A percentile compares a stretch with the other conserved stretches of the same genome.
Evolutionary conservation across 2,113 vertebrate genomes (phyloP).

Genomic region (Marcusenius ussheri): DNA sequence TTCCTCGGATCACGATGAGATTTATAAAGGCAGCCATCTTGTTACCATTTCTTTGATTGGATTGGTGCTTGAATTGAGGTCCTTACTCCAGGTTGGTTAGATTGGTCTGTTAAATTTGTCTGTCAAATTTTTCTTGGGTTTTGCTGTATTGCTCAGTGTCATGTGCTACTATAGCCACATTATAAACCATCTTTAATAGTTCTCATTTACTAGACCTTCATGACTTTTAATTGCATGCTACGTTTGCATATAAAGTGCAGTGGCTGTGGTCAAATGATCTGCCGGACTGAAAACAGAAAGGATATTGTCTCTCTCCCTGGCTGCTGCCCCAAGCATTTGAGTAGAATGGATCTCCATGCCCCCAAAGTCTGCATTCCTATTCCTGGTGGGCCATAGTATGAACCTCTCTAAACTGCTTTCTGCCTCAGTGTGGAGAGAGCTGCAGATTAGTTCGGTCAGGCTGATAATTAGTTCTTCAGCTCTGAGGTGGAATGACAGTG

Average conservation of each 20-base stretch:
- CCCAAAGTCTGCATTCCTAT: background rate
- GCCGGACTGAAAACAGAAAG: background rate
- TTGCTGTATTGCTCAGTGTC: background rate
- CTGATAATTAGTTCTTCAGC: background rate
- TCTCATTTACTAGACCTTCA: background rate
- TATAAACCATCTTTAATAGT: background rate
- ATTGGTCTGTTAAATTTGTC: background rate
- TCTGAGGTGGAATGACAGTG: background rate
- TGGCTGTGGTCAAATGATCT: background rate
- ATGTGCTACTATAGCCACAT: background rate
- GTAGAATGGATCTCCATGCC: background rate
- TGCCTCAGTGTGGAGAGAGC: background rate
- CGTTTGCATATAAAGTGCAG: background rate
- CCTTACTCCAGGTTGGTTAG: background rate
- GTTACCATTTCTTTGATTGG: background rate
- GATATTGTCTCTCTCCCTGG: background rate
- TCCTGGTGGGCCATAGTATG: background rate
- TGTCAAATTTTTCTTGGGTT: background rate
- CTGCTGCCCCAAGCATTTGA: background rate
- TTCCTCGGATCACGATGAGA: background rate
- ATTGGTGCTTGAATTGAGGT: background rate
- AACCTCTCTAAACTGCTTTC: background rate
- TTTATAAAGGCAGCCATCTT: background rate
- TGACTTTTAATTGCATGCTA: background rate
- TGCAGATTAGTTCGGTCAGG: background rate